Percentiles rank a stretch among this genome's conserved stretches.
These are phyloP conservation scores for Raja brachyura DNA, from an alignment of 2,113 vertebrate genomes.

Conservation along the genomic window DNA sequence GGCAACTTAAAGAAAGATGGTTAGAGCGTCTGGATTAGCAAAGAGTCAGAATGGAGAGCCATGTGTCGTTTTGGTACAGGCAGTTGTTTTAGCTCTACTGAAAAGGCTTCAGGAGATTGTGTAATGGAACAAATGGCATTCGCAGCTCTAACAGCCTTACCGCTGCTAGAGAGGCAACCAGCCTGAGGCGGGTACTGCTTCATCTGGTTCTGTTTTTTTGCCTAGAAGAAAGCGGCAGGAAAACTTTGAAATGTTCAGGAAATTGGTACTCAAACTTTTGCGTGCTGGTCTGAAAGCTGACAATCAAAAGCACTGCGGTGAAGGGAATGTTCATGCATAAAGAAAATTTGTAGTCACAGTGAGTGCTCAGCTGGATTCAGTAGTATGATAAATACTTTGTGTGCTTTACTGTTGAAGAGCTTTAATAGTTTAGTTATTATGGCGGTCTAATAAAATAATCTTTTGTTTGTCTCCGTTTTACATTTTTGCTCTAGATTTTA, in stretches of 20 bases:
- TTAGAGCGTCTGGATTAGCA: conserved; percentile 88
- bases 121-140: conserved; percentile 97
- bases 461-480: too few species aligned
- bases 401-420: neutral
- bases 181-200: conserved; percentile 80
- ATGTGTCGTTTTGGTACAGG: conserved; percentile 89
- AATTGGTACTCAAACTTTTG: conserved; percentile 53
- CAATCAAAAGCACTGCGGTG: neutral
- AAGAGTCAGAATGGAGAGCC: conserved; percentile 79
- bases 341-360: neutral
- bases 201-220: conserved; percentile 69
- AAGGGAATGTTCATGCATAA: neutral
- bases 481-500: neutral
- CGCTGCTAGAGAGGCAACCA: conserved; percentile 83
- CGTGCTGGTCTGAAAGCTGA: neutral
- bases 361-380: neutral
- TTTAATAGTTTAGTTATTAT: neutral
- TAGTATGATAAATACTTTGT: neutral
- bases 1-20: conserved; percentile 95
- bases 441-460: neutral
- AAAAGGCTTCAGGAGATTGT: conserved; percentile 96
- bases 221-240: conserved; percentile 52
- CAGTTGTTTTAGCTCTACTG: conserved; percentile 88
- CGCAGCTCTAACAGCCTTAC: conserved; percentile 87
- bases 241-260: conserved; percentile 71